These are phyloP conservation scores for Coelogynopora nodosa DNA, from an alignment of 2,888 invertebrate genomes.

Conservation along the genomic window DNA sequence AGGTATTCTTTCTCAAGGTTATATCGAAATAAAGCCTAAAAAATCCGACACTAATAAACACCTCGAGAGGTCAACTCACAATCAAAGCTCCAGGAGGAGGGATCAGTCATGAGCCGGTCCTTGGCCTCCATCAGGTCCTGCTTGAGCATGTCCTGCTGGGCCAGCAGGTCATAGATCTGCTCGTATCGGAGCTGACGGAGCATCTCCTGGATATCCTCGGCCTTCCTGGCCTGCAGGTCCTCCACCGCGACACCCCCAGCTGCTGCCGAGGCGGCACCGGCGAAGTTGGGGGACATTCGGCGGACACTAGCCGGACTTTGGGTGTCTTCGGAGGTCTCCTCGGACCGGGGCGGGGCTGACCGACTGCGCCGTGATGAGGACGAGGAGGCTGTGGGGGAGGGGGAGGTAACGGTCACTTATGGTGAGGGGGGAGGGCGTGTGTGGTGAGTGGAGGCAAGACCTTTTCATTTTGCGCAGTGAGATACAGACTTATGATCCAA, in stretches of 20 bases:
- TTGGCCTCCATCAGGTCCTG: constrained; percentile 65
- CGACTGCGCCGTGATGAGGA: constrained; percentile 53
- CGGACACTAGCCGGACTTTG: constrained; percentile 44
- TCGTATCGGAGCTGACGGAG: constrained; percentile 61
- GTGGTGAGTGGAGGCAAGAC: too few species aligned
- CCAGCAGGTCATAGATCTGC: constrained; percentile 53
- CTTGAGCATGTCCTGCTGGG: constrained; percentile 63
- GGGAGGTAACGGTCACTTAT: not conserved
- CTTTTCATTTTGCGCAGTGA: constrained; percentile 9
- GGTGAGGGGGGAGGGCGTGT: too few species aligned
- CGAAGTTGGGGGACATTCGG: constrained; percentile 29
- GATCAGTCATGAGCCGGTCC: constrained; percentile 64
- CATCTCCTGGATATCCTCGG: constrained; percentile 53
- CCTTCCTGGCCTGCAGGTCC: not conserved
- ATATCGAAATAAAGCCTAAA: too few species aligned
- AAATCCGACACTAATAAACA: too few species aligned
- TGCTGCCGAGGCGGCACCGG: not conserved
- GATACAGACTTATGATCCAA: not conserved
- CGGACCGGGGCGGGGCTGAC: constrained; percentile 57
- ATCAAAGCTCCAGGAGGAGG: constrained; percentile 66
- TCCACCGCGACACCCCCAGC: not conserved
- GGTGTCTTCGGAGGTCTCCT: constrained; percentile 39
- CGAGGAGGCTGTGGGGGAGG: constrained; percentile 30
- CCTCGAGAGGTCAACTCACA: too few species aligned
- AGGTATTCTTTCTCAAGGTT: too few species aligned